These are phyloP conservation scores for Caracal caracal DNA, from an alignment of 2,113 vertebrate species.

Conservation along the genomic window DNA sequence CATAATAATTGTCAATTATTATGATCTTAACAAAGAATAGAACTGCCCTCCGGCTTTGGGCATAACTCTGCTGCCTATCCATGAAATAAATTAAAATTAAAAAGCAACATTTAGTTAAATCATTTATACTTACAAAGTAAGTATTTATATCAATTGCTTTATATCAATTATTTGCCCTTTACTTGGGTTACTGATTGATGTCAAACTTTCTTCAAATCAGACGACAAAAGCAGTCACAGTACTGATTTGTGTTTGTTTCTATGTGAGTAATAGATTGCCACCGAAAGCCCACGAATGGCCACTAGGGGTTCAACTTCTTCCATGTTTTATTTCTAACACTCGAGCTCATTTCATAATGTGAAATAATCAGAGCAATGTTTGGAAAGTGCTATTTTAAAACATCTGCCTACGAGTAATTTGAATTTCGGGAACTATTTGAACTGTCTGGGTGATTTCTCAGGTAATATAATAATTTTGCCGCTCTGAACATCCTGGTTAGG, in stretches of 20 bases:
- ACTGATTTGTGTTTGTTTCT: neutral
- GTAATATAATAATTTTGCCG: neutral
- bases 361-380: neutral
- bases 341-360: neutral
- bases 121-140: neutral
- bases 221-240: neutral
- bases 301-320: neutral
- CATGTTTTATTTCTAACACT: neutral
- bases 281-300: neutral
- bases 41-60: neutral
- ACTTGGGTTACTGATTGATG: neutral
- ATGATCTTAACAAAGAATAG: neutral
- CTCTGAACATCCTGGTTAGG: neutral
- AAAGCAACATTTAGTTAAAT: neutral
- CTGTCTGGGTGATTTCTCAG: neutral
- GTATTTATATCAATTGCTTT: too few relatives aligned
- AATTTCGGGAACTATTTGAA: neutral
- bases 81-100: neutral
- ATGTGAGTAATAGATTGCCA: neutral
- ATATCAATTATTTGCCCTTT: neutral
- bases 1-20: neutral
- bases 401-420: neutral
- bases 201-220: neutral
- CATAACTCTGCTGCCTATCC: neutral
- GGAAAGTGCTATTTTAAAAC: slow-evolving; percentile 20